A percentile compares a stretch with the other conserved stretches of the same genome.
Conservation (phyloP, 1,140 invertebrate species). For the Cydia amplana region DNA sequence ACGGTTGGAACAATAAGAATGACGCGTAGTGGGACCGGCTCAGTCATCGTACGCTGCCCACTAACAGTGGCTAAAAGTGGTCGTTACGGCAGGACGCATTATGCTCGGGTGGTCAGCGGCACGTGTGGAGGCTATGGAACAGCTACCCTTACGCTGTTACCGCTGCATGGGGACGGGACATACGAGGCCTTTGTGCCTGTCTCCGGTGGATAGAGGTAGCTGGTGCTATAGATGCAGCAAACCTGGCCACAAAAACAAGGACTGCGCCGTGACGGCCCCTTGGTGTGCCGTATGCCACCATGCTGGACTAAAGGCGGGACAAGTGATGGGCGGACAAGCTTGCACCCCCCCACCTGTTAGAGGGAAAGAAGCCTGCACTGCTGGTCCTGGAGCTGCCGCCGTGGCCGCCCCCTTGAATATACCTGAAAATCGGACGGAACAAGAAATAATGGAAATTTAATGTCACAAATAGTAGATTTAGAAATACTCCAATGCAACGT, state of each 20-base stretch:
- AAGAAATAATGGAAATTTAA: background rate
- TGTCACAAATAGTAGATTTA: background rate
- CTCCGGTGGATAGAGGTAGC: no score
- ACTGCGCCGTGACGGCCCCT: background rate
- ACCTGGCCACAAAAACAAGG: background rate
- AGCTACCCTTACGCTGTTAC: no score
- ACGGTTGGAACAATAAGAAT: no score
- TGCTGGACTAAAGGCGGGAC: background rate
- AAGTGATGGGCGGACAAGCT: background rate
- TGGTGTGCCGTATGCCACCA: background rate
- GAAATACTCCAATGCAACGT: constrained; percentile 30
- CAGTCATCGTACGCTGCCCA: no score
- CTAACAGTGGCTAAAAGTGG: no score
- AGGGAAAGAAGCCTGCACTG: background rate
- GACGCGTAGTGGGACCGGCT: no score
- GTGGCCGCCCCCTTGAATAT: background rate
- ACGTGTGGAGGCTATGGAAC: no score
- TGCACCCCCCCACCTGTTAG: no score
- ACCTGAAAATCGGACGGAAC: background rate
- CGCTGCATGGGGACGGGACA: no score
- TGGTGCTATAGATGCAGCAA: background rate
- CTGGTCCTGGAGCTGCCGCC: background rate
- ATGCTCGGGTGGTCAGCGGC: no score
- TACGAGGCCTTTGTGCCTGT: no score
- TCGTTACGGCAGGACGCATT: no score